Percentiles rank a stretch among this genome's conserved stretches.
Evolutionary conservation across 2,113 vertebrate species (phyloP).

Genomic region (human): DNA sequence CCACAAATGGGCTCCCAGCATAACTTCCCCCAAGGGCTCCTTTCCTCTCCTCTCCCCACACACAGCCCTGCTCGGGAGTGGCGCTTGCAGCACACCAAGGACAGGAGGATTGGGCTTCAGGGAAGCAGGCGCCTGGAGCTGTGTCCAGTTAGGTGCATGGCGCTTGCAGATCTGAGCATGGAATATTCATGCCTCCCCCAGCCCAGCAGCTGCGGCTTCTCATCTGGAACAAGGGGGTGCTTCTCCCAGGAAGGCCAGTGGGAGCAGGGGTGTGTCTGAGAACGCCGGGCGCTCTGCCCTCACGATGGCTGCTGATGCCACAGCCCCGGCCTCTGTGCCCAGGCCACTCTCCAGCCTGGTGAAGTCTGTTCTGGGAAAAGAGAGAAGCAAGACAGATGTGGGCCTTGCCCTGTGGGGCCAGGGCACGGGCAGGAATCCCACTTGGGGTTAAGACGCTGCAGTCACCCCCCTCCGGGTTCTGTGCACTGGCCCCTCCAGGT

Average conservation of each 20-base stretch:
- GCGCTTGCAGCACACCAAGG: neutral
- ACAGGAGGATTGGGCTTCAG: constrained; percentile 44
- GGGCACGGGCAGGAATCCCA: no score
- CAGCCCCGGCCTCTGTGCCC: no score
- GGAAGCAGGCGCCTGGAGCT: constrained; percentile 70
- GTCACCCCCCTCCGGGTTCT: no score
- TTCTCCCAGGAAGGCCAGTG: neutral
- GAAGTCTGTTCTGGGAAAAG: neutral
- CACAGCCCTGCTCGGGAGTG: neutral
- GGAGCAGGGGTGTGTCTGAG: constrained; percentile 54
- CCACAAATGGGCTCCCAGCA: neutral
- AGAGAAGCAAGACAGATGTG: neutral
- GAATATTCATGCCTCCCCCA: constrained; percentile 57
- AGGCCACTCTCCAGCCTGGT: neutral
- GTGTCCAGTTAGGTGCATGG: constrained; percentile 68
- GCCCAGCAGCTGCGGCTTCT: constrained; percentile 37
- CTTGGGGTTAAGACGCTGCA: neutral
- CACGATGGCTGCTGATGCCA: no score
- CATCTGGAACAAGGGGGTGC: constrained; percentile 50
- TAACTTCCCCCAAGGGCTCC: neutral
- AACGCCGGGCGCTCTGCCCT: constrained; percentile 2
- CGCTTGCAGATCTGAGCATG: constrained; percentile 66
- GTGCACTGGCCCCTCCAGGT: no score
- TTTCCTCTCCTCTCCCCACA: neutral
- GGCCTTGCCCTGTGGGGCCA: neutral